phyloP scores from a whole-genome alignment of 2,797 vertebrate genomes.

The Smutsia gigantea region DNA sequence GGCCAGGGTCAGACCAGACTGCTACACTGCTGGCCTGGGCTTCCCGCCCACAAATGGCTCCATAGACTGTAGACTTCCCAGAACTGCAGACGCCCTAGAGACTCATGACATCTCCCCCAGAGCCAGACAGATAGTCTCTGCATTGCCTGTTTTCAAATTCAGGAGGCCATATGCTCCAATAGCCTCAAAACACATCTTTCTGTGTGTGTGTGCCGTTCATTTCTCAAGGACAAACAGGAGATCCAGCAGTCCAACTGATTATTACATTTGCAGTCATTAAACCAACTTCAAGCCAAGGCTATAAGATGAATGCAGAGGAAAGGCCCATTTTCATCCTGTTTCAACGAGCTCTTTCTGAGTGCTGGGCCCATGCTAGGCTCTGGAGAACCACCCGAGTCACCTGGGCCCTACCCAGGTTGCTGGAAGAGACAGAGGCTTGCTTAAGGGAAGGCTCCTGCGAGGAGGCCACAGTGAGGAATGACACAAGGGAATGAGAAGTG shows the following conservation, averaged over 20 bases:
- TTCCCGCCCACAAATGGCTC: neutral
- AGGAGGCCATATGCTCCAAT: neutral
- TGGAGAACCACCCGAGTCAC: neutral
- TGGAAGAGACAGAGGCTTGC: neutral
- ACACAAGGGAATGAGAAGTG: neutral
- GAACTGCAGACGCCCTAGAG: neutral
- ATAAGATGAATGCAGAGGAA: neutral
- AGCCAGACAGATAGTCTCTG: neutral
- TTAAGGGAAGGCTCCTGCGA: neutral
- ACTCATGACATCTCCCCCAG: neutral
- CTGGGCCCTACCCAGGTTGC: neutral
- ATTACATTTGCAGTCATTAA: neutral
- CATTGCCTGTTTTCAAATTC: neutral
- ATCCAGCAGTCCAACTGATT: neutral
- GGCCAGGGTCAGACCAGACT: neutral
- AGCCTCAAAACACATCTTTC: neutral
- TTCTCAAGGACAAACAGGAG: constrained; percentile 34
- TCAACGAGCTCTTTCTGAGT: neutral
- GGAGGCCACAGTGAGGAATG: neutral
- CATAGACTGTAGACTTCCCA: neutral
- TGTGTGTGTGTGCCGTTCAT: neutral
- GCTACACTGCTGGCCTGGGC: neutral
- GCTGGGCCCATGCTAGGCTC: neutral
- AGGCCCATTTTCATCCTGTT: neutral
- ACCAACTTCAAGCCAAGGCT: neutral